These are phyloP conservation scores for Lucilia cuprina DNA, from an alignment of 1,140 invertebrate genomes.

Conservation along the genomic window DNA sequence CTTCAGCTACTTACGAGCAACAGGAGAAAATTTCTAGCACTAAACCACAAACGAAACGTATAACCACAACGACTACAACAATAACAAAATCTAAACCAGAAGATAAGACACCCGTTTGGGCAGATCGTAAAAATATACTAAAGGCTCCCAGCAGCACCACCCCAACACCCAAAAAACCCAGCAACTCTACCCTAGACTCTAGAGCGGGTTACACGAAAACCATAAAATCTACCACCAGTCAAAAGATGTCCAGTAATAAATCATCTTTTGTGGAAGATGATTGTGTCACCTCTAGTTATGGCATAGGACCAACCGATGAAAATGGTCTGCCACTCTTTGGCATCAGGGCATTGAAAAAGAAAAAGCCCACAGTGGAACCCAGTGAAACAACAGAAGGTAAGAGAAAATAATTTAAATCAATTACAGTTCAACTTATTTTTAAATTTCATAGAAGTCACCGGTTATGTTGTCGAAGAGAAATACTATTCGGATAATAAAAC, in stretches of 20 bases:
- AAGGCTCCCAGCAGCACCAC: constrained; percentile 35
- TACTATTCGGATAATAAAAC: constrained; percentile 72
- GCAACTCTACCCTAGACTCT: constrained; percentile 39
- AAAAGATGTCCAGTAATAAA: constrained; percentile 40
- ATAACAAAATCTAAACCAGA: constrained; percentile 37
- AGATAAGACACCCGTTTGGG: constrained; percentile 65
- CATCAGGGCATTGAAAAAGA: constrained; percentile 73
- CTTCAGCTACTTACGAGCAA: not conserved
- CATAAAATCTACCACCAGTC: constrained; percentile 57
- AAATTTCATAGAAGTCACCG: constrained; percentile 66
- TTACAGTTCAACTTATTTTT: too few relatives aligned
- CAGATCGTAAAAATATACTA: constrained; percentile 65
- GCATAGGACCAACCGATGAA: constrained; percentile 80
- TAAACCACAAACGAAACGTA: constrained; percentile 30
- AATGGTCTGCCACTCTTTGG: constrained; percentile 79
- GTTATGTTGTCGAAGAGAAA: constrained; percentile 71
- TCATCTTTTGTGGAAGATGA: constrained; percentile 51
- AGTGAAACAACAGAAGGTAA: constrained; percentile 65
- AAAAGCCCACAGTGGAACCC: constrained; percentile 64
- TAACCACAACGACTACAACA: constrained; percentile 39
- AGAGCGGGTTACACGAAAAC: constrained; percentile 61
- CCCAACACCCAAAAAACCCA: constrained; percentile 43
- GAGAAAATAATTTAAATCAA: not conserved
- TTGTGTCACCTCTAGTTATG: constrained; percentile 80
- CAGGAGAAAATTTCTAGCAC: constrained; percentile 11